Conservation (phyloP, 2,113 vertebrate species). For the Siniperca chuatsi region DNA sequence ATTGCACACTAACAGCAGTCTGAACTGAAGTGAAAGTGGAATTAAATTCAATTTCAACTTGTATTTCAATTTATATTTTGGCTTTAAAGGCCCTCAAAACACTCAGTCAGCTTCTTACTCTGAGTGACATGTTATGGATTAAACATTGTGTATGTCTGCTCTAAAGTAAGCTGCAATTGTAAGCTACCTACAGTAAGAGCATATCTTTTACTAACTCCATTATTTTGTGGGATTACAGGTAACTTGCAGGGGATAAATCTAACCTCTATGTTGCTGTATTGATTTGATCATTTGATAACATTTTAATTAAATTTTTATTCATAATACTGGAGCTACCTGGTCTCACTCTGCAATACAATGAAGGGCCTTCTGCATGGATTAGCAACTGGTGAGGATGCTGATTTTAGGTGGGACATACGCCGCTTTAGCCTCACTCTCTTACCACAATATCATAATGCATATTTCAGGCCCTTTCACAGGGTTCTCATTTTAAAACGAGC, state of each 20-base stretch:
- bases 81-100: not conserved
- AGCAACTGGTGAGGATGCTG: too few species aligned
- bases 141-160: not conserved
- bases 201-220: not conserved
- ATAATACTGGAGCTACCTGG: too few species aligned
- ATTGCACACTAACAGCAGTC: slow-evolving; percentile 37
- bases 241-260: not conserved
- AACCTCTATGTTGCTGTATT: not conserved
- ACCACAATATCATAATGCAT: too few species aligned
- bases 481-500: too few species aligned
- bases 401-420: too few species aligned
- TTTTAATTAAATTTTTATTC: too few species aligned
- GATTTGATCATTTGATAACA: too few species aligned
- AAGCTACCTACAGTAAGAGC: not conserved
- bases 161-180: not conserved
- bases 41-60: slow-evolving; percentile 33
- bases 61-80: not conserved
- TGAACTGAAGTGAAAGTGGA: slow-evolving; percentile 14
- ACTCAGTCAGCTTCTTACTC: not conserved
- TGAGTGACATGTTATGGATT: not conserved
- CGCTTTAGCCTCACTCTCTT: too few species aligned
- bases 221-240: not conserved
- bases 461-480: too few species aligned
- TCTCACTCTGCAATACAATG: too few species aligned
- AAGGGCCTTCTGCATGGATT: too few species aligned